Conservation (phyloP, 1,140 invertebrate genomes). For the Andrena cerasifolii region DNA sequence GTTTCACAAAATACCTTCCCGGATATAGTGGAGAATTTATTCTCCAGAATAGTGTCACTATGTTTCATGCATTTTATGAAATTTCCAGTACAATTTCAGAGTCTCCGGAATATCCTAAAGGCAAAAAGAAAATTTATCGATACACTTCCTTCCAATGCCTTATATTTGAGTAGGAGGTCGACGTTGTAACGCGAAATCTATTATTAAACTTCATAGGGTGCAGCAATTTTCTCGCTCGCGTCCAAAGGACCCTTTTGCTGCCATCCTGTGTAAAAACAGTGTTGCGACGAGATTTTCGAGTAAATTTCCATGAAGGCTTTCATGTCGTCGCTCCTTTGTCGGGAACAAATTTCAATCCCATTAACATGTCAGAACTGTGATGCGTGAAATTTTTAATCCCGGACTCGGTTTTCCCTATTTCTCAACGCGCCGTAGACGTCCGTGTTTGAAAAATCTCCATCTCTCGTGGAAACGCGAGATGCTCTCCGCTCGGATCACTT, state of each 20-base stretch:
- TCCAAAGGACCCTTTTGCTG: no score
- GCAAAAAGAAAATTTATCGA: neutral
- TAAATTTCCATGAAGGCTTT: neutral
- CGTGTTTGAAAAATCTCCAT: neutral
- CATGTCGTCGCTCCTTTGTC: neutral
- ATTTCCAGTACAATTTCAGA: neutral
- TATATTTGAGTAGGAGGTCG: neutral
- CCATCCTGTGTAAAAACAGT: neutral
- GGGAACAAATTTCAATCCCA: constrained; percentile 2
- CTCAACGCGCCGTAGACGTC: no score
- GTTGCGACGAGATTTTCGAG: neutral
- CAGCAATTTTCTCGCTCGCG: neutral
- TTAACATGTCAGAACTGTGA: neutral
- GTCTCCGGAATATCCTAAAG: neutral
- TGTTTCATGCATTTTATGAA: neutral
- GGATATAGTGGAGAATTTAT: no score
- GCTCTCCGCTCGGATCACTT: neutral
- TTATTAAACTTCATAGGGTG: constrained; percentile 6
- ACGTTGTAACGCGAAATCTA: neutral
- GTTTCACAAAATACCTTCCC: no score
- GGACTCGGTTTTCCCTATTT: neutral
- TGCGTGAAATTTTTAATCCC: neutral
- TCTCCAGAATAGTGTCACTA: neutral
- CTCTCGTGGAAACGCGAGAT: neutral
- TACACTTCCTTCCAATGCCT: neutral